A percentile compares a stretch with the other conserved stretches of the same genome.
These are phyloP conservation scores for Acipenser oxyrinchus DNA, from an alignment of 2,797 vertebrate genomes.

Conservation along the genomic window DNA sequence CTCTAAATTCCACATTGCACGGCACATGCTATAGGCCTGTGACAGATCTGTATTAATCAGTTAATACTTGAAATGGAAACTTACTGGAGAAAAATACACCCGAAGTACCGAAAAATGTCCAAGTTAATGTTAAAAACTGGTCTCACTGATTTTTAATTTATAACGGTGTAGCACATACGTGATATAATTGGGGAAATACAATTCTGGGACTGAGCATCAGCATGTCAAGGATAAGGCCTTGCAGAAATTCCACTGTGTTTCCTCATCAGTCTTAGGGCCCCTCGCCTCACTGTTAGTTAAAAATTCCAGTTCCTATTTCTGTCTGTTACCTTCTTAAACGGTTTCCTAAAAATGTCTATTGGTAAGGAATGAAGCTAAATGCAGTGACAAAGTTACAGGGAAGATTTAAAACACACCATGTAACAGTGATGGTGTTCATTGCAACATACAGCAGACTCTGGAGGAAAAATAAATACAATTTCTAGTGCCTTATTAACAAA, in stretches of 20 bases:
- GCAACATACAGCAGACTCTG: conserved; percentile 1
- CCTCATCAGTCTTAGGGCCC: conserved; percentile 29
- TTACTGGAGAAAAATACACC: too few relatives aligned
- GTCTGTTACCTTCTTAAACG: conserved; percentile 20
- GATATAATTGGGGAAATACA: too few relatives aligned
- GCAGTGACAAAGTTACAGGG: conserved; percentile 32
- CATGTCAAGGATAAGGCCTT: too few relatives aligned
- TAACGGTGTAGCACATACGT: too few relatives aligned
- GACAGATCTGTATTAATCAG: too few relatives aligned
- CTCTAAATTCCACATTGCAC: too few relatives aligned
- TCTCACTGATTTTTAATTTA: too few relatives aligned
- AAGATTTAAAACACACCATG: background rate
- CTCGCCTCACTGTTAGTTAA: conserved; percentile 13
- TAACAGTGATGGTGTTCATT: background rate
- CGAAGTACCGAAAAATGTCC: too few relatives aligned
- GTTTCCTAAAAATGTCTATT: conserved; percentile 39
- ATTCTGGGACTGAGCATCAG: too few relatives aligned
- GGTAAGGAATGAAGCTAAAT: conserved; percentile 50
- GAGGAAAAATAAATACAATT: conserved; percentile 5
- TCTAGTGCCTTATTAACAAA: background rate
- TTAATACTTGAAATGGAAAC: too few relatives aligned
- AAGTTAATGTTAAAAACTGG: too few relatives aligned
- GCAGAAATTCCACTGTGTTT: conserved; percentile 5
- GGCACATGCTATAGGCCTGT: too few relatives aligned
- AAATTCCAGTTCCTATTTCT: conserved; percentile 25